A percentile compares a stretch with the other conserved stretches of the same genome.
Conservation (phyloP, 2,797 vertebrate genomes). For the Coregonus sp. region DNA sequence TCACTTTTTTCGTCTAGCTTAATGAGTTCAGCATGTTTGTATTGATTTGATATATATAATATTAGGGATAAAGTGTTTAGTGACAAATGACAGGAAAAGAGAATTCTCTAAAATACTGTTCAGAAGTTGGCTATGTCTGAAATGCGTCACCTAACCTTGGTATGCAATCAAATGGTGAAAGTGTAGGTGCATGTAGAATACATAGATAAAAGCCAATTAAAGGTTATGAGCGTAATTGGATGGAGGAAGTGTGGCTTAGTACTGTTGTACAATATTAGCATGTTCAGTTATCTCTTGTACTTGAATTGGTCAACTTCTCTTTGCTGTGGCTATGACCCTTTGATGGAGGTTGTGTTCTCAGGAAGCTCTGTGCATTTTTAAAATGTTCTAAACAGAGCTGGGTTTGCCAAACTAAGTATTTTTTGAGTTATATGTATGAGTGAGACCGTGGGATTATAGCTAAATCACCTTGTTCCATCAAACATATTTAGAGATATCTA, state of each 20-base stretch:
- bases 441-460: slow-evolving; percentile 4
- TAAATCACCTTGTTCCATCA: background rate
- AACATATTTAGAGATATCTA: background rate
- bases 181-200: background rate
- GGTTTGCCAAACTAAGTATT: background rate
- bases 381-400: background rate
- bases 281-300: background rate
- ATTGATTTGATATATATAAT: background rate
- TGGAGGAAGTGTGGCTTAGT: background rate
- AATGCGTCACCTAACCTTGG: background rate
- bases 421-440: background rate
- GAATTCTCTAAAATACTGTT: background rate
- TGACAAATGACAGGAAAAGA: background rate
- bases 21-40: background rate
- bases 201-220: background rate
- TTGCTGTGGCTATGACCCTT: background rate
- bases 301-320: background rate
- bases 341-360: background rate
- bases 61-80: background rate
- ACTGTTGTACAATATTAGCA: background rate
- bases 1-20: too few relatives aligned
- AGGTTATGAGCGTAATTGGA: background rate
- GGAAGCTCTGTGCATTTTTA: background rate
- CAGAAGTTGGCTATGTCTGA: background rate
- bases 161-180: background rate